Percentiles rank a stretch among this genome's conserved stretches.
Evolutionary conservation across 2,888 invertebrate genomes (phyloP).

Genomic region (Tipula helvola): DNA sequence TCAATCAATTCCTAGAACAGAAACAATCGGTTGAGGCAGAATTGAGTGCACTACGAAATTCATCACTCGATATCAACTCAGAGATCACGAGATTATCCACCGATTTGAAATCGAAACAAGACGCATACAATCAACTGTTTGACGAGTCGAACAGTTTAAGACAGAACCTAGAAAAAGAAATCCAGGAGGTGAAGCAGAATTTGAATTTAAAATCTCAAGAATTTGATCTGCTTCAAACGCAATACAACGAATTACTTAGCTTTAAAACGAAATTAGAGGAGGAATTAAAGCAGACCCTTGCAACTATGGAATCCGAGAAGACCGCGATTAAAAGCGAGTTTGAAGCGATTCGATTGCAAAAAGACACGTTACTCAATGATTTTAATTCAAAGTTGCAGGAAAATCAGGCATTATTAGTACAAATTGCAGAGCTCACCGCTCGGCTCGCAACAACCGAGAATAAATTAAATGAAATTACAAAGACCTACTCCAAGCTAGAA

Average conservation of each 20-base stretch:
- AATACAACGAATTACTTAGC: conserved; percentile 39
- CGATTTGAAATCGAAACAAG: conserved; percentile 44
- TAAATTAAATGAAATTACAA: conserved; percentile 31
- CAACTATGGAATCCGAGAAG: conserved; percentile 37
- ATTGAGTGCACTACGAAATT: conserved; percentile 44
- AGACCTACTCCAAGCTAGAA: conserved; percentile 33
- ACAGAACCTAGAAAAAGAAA: conserved; percentile 31
- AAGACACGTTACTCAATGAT: not conserved
- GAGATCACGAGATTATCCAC: conserved; percentile 43
- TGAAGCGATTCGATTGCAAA: not conserved
- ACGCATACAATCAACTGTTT: conserved; percentile 40
- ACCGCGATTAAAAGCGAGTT: conserved; percentile 15
- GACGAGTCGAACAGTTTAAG: conserved; percentile 37
- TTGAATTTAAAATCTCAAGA: conserved; percentile 35
- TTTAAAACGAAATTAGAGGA: conserved; percentile 40
- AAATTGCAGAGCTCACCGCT: not conserved
- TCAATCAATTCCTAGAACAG: conserved; percentile 41
- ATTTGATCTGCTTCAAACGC: conserved; percentile 39
- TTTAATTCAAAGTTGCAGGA: not conserved
- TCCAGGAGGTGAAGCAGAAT: conserved; percentile 35
- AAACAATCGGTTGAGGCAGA: conserved; percentile 47
- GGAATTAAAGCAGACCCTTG: conserved; percentile 39
- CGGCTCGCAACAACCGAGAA: not conserved
- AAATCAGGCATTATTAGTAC: not conserved
- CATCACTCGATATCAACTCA: conserved; percentile 46